Evolutionary conservation across 2,113 vertebrate genomes (phyloP).

Genomic region (Phyllostomus discolor): DNA sequence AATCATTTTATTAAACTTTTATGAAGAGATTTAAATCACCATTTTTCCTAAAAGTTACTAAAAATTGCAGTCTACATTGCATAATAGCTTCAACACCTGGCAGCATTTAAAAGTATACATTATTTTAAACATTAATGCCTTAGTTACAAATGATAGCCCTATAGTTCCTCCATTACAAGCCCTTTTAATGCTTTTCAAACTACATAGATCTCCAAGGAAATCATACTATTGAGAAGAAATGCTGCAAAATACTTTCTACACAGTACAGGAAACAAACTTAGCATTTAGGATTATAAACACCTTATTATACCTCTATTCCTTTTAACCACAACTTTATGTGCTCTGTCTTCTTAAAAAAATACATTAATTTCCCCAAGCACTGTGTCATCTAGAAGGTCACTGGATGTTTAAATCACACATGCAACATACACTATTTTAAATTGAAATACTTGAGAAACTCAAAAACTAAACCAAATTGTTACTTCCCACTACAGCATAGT

Average conservation of each 20-base stretch:
- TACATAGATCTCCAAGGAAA: conserved; percentile 46
- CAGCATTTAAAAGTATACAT: conserved; percentile 59
- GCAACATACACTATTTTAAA: neutral
- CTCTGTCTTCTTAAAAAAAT: neutral
- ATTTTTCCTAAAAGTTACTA: conserved; percentile 20
- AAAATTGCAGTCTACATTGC: conserved; percentile 27
- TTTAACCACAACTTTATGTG: conserved; percentile 54
- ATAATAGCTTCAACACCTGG: conserved; percentile 57
- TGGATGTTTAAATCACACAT: neutral
- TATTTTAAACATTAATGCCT: conserved; percentile 65
- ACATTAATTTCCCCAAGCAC: neutral
- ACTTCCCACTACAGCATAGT: neutral
- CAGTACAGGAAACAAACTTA: neutral
- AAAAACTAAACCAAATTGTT: neutral
- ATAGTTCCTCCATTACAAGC: conserved; percentile 44
- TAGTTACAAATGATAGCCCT: conserved; percentile 60
- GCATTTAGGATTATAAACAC: neutral
- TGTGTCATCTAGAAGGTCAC: neutral
- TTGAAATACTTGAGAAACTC: neutral
- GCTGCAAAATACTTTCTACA: conserved; percentile 36
- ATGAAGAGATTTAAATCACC: neutral
- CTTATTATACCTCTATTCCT: neutral
- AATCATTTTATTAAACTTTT: conserved; percentile 60
- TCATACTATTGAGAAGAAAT: conserved; percentile 39
- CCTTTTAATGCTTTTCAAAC: conserved; percentile 50